A percentile compares a stretch with the other conserved stretches of the same genome.
Conservation (phyloP, 37 sponge, comb jelly and placozoan species). For the Eunapius fragilis region DNA sequence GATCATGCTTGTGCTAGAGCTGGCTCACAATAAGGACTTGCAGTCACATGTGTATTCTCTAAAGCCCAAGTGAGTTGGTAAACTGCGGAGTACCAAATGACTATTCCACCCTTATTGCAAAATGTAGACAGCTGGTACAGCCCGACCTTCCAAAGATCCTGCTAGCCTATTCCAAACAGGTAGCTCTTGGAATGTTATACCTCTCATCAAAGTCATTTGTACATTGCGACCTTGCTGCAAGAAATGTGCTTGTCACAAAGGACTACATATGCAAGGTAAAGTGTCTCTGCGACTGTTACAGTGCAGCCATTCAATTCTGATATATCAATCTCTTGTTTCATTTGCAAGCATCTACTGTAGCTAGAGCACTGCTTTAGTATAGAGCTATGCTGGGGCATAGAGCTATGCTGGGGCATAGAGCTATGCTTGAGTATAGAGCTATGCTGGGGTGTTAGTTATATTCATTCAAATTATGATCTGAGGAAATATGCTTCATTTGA, state of each 20-base stretch:
- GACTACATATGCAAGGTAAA: constrained; percentile 50
- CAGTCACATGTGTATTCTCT: constrained; percentile 2
- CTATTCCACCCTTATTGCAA: neutral
- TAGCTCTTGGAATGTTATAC: constrained; percentile 67
- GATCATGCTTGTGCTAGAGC: constrained; percentile 7
- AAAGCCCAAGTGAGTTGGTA: neutral
- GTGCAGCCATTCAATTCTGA: no score
- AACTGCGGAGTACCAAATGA: neutral
- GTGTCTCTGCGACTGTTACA: no score
- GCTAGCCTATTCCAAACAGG: constrained; percentile 5
- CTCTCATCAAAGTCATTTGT: constrained; percentile 57
- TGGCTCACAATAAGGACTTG: constrained; percentile 69
- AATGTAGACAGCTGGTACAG: neutral
- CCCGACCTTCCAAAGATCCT: neutral
- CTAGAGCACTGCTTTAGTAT: no score
- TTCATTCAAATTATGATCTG: no score
- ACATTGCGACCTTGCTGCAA: constrained; percentile 65
- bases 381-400: no score
- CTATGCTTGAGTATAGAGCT: no score
- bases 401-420: no score
- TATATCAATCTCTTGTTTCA: no score
- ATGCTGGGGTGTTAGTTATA: no score
- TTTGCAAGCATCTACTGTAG: no score
- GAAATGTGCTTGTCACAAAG: constrained; percentile 60
- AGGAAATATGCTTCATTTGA: no score